These are phyloP conservation scores for Dryoscopus gambensis DNA, from an alignment of 2,113 vertebrate species.

Conservation along the genomic window DNA sequence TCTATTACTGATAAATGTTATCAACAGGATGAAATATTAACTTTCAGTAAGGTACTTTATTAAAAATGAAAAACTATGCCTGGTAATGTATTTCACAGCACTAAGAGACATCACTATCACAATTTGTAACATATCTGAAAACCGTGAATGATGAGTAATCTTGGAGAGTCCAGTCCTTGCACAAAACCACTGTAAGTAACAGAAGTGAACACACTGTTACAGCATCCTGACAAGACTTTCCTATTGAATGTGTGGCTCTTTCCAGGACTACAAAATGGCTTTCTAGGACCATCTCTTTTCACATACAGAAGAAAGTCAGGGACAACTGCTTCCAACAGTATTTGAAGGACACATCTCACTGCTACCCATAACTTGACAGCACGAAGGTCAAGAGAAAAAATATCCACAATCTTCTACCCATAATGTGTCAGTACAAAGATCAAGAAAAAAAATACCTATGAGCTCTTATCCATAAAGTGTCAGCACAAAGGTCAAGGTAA, in stretches of 20 bases:
- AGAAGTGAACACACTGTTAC: background rate
- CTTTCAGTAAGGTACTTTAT: background rate
- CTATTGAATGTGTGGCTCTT: background rate
- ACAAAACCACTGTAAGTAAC: background rate
- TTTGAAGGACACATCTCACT: background rate
- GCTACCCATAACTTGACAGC: background rate
- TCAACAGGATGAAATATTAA: background rate
- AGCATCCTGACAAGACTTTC: background rate
- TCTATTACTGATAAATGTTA: background rate
- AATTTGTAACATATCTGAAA: background rate
- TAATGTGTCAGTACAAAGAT: background rate
- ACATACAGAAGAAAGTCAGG: background rate
- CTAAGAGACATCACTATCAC: background rate
- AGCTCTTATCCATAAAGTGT: background rate
- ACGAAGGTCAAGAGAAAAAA: background rate
- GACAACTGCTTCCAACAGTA: background rate
- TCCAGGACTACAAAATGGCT: background rate
- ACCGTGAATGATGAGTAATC: fast-evolving
- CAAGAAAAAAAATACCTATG: background rate
- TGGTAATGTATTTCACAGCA: background rate
- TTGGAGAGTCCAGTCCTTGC: background rate
- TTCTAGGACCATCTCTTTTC: background rate
- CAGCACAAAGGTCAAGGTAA: background rate
- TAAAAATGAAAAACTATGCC: background rate
- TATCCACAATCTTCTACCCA: background rate